Evolutionary conservation across 2,888 invertebrate genomes (phyloP), one percentile per base, ranked within the genome.

Genomic region (Aricia artaxerxes): DNA sequence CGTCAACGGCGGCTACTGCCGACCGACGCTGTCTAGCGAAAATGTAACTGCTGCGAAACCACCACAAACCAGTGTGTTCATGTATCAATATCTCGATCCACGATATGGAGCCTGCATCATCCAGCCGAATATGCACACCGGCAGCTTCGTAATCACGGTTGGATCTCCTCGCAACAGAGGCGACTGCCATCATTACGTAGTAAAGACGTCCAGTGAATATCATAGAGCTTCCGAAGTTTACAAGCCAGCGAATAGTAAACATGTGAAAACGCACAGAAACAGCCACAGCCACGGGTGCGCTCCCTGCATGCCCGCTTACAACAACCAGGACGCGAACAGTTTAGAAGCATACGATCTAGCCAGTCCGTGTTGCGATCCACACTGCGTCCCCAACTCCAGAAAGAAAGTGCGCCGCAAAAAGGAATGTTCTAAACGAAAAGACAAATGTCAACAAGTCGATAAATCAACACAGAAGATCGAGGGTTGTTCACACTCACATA

Each of bases 341-440:
- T 92, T 98, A 79, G 98, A 98, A 88, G 98, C 97, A 4, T 98
- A 98, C 84, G 98, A 98, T 87, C 92, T 98, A 77, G 98, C 98
- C 0, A 97, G 97, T 87, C 97, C 97, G 0, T 98, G 98, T 86
- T 98, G 98, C 88, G 97, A 97, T 88, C 97, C 97, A 0, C 97
- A 97, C 84, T 98, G 97, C 87, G 97, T 98, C 77, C 97, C 98
- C 4, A 96, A 96, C 79, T 91, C 91, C 83, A 86, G 91, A 88
- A 93, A 93, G 84, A 93, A 94, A 85, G 85, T 89, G 78, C 89
- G 95, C 49, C 91, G 95, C 40, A 95, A 95, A 83, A 95, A 95
- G 84, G 95, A 95, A 83, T 94, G 95, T 78, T 94, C 94, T 73
- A 96, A 97, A 81, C 93, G 95, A 83, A 96, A 95, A 87, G 96